Conservation (phyloP, 2,797 vertebrate genomes). For the Fistularia tabacaria region DNA sequence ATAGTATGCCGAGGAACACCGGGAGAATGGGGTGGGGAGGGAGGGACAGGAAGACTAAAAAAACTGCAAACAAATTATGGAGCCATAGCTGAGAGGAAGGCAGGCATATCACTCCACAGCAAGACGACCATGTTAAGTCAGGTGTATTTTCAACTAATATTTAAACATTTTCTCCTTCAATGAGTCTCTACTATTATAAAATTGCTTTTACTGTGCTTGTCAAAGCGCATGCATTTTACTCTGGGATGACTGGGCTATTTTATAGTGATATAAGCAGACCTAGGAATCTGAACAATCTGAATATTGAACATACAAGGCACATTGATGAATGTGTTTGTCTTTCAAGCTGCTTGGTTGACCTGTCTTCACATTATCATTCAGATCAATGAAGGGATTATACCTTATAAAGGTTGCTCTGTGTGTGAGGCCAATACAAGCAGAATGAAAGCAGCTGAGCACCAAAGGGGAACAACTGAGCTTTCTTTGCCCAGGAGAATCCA, state of each 20-base stretch:
- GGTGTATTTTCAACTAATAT: neutral
- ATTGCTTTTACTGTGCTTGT: no score
- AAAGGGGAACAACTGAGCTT: constrained; percentile 16
- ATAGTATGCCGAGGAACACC: constrained; percentile 55
- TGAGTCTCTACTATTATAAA: no score
- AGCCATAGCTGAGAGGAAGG: constrained; percentile 18
- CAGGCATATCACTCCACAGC: constrained; percentile 53
- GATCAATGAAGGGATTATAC: constrained; percentile 42
- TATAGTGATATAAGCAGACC: no score
- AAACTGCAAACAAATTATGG: constrained; percentile 11
- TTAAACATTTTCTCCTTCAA: no score
- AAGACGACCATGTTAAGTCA: constrained; percentile 21
- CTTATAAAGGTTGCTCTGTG: constrained; percentile 19
- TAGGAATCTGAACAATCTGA: no score
- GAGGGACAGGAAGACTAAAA: constrained; percentile 11
- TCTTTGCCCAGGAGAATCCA: constrained; percentile 2
- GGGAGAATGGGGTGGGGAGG: constrained; percentile 1
- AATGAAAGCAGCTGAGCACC: constrained; percentile 14
- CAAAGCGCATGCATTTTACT: no score
- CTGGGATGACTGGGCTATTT: no score
- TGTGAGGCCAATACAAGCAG: neutral
- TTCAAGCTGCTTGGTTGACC: constrained; percentile 10
- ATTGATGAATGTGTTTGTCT: constrained; percentile 11
- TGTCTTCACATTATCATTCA: constrained; percentile 21
- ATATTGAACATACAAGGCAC: constrained; percentile 25